Evolutionary conservation across 1,140 invertebrate genomes (phyloP).

Genomic region (Cherax quadricarinatus): DNA sequence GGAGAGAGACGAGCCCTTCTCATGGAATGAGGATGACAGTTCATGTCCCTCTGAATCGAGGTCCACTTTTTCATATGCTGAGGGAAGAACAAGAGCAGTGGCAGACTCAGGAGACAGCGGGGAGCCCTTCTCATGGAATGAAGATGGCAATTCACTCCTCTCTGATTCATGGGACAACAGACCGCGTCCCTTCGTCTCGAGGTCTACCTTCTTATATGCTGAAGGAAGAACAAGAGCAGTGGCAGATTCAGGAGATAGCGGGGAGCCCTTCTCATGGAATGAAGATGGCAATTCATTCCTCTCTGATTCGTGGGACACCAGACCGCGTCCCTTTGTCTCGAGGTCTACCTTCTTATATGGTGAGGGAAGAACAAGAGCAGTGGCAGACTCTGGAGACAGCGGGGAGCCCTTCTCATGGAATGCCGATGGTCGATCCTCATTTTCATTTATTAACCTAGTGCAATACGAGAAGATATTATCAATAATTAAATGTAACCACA

Average conservation of each 20-base stretch:
- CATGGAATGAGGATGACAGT: neutral
- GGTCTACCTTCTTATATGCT: neutral
- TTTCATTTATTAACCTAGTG: too few species aligned
- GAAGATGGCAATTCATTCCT: neutral
- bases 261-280: neutral
- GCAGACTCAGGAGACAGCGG: neutral
- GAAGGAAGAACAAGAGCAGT: neutral
- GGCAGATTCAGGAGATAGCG: neutral
- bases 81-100: neutral
- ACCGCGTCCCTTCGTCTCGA: neutral
- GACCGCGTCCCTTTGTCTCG: too few species aligned
- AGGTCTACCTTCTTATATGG: neutral
- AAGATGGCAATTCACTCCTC: neutral
- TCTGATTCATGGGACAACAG: neutral
- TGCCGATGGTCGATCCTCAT: neutral
- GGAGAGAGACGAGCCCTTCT: neutral
- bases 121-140: neutral
- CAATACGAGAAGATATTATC: too few species aligned
- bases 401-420: neutral
- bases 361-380: neutral
- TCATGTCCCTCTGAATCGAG: neutral
- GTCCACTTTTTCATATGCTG: neutral
- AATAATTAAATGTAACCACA: too few species aligned
- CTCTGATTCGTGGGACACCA: neutral
- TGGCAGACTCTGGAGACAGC: neutral